These are phyloP conservation scores for Phymatocera aterrima DNA, from an alignment of 2,888 invertebrate species.

Conservation along the genomic window DNA sequence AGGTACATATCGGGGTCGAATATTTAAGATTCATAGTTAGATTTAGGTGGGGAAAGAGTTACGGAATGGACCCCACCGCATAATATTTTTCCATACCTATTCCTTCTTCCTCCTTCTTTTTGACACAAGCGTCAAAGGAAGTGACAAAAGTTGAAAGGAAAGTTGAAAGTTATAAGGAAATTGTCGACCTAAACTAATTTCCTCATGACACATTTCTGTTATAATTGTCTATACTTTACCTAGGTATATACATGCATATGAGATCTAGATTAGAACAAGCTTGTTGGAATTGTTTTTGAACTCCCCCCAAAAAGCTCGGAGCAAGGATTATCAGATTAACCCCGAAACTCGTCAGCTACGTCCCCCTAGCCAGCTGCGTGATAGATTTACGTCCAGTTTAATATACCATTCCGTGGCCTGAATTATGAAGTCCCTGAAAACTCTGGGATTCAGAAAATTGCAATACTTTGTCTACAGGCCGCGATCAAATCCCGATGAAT, in stretches of 20 bases:
- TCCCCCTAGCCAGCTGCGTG: not conserved
- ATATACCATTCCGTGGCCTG: conserved; percentile 2
- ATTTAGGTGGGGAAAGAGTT: not conserved
- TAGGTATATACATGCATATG: not conserved
- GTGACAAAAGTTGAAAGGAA: not conserved
- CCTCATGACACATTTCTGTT: not conserved
- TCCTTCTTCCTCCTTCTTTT: too few relatives aligned
- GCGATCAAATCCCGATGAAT: not conserved
- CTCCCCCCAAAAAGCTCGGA: conserved; percentile 22
- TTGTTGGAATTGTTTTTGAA: conserved; percentile 31
- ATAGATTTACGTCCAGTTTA: conserved; percentile 31
- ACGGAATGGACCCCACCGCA: not conserved
- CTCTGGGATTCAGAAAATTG: not conserved
- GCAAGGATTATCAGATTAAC: conserved; percentile 33
- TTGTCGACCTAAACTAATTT: not conserved
- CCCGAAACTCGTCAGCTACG: conserved; percentile 32
- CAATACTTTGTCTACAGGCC: not conserved
- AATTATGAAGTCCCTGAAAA: conserved; percentile 1
- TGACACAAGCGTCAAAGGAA: not conserved
- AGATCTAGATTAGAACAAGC: conserved; percentile 26
- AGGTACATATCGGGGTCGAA: not conserved
- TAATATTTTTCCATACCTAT: not conserved
- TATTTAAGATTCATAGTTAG: conserved; percentile 12
- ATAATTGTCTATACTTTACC: not conserved
- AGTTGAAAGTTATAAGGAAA: not conserved